These are phyloP conservation scores for Loriculus beryllinus DNA, from an alignment of 2,797 vertebrate genomes.

Conservation along the genomic window DNA sequence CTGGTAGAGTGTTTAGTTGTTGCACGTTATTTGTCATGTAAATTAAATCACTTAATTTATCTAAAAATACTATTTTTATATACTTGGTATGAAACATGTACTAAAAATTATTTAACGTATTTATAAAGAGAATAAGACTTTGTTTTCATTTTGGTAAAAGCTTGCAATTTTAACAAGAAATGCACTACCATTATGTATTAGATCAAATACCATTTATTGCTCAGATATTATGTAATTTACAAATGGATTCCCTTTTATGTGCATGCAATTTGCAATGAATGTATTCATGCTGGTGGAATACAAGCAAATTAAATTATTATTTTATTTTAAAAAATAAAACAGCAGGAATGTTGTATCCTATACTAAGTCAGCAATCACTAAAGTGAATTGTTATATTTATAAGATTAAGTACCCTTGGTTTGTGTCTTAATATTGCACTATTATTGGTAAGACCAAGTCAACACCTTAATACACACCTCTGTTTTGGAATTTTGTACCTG, in stretches of 20 bases:
- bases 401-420: neutral
- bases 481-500: neutral
- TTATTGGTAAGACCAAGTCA: neutral
- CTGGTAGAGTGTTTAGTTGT: conserved; percentile 76
- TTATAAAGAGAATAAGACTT: conserved; percentile 77
- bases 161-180: conserved; percentile 78
- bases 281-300: conserved; percentile 67
- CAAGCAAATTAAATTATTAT: conserved; percentile 66
- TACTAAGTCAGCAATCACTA: neutral
- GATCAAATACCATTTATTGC: conserved; percentile 73
- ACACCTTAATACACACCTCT: neutral
- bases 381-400: neutral
- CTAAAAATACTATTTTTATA: conserved; percentile 84
- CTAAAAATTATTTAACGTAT: conserved; percentile 77
- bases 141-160: conserved; percentile 77
- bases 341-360: neutral
- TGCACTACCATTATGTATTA: conserved; percentile 71
- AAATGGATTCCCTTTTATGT: conserved; percentile 64
- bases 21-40: conserved; percentile 83
- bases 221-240: conserved; percentile 68
- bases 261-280: conserved; percentile 79
- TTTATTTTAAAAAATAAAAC: conserved; percentile 66
- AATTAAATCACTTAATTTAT: conserved; percentile 81
- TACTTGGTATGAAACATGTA: conserved; percentile 79
- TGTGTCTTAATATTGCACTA: neutral